Percentiles rank a stretch among this genome's conserved stretches.
These are phyloP conservation scores for Reticulitermes lucifugus DNA, from an alignment of 2,888 invertebrate genomes.

Conservation along the genomic window DNA sequence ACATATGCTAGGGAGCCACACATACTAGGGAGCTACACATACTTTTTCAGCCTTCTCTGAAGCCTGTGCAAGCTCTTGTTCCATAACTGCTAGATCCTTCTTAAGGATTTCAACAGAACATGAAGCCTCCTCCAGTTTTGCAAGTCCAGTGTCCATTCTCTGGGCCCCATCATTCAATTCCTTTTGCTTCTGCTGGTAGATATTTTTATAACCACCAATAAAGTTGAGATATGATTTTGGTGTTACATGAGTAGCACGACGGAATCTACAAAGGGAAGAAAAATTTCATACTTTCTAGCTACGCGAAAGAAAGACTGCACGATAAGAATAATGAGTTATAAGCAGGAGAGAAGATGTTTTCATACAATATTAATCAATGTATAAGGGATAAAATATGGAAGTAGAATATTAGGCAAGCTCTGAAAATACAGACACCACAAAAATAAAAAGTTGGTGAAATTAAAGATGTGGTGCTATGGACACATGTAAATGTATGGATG, in stretches of 20 bases:
- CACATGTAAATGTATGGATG: too few relatives aligned
- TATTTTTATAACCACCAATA: constrained; percentile 94
- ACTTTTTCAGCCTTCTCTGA: constrained; percentile 93
- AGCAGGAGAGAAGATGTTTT: neutral
- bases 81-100: constrained; percentile 93
- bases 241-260: constrained; percentile 95
- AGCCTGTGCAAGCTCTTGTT: constrained; percentile 91
- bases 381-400: too few relatives aligned
- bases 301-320: neutral
- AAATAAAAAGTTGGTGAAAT: too few relatives aligned
- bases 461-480: too few relatives aligned
- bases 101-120: constrained; percentile 92
- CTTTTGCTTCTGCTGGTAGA: constrained; percentile 89
- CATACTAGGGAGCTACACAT: neutral
- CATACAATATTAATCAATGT: too few relatives aligned
- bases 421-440: too few relatives aligned
- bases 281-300: neutral
- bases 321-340: neutral
- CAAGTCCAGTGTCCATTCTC: constrained; percentile 95
- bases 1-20: too few relatives aligned
- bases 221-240: constrained; percentile 97
- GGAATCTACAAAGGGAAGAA: constrained; percentile 69
- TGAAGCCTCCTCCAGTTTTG: constrained; percentile 95
- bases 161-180: constrained; percentile 91
- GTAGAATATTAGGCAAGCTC: too few relatives aligned